Conservation (phyloP, 1,140 invertebrate genomes). For the Psilanteris sp. region DNA sequence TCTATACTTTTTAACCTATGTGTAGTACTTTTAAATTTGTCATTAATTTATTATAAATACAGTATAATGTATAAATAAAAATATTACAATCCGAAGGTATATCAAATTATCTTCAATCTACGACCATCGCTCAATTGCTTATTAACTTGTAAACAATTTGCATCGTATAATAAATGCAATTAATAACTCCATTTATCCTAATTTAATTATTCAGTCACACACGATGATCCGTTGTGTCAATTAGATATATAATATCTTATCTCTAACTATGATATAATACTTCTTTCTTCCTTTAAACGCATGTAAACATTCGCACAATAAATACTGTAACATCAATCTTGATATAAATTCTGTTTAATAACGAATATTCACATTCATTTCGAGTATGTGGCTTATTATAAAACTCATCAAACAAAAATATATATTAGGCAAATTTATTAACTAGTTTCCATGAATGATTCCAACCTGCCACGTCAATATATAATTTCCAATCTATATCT, state of each 20-base stretch:
- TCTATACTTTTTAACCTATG: too few relatives aligned
- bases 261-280: too few relatives aligned
- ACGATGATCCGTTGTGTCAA: conserved; percentile 20
- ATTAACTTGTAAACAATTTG: conserved; percentile 60
- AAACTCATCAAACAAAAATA: too few relatives aligned
- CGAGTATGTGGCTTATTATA: too few relatives aligned
- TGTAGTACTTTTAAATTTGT: too few relatives aligned
- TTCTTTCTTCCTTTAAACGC: too few relatives aligned
- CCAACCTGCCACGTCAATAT: background rate
- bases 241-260: conserved; percentile 14
- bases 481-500: conserved; percentile 10
- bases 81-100: conserved; percentile 40
- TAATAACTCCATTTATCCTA: conserved; percentile 49
- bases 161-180: conserved; percentile 36
- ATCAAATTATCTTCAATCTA: conserved; percentile 47
- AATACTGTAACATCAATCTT: too few relatives aligned
- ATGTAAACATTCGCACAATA: too few relatives aligned
- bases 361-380: too few relatives aligned
- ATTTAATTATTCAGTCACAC: conserved; percentile 48
- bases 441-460: conserved; percentile 13
- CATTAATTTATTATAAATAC: too few relatives aligned
- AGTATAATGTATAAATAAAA: conserved; percentile 41
- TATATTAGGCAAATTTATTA: conserved; percentile 22
- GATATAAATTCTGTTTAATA: too few relatives aligned
- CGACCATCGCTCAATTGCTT: conserved; percentile 51